Evolutionary conservation across 2,888 invertebrate genomes (phyloP).

Genomic region (Drosophila macrothrix): DNA sequence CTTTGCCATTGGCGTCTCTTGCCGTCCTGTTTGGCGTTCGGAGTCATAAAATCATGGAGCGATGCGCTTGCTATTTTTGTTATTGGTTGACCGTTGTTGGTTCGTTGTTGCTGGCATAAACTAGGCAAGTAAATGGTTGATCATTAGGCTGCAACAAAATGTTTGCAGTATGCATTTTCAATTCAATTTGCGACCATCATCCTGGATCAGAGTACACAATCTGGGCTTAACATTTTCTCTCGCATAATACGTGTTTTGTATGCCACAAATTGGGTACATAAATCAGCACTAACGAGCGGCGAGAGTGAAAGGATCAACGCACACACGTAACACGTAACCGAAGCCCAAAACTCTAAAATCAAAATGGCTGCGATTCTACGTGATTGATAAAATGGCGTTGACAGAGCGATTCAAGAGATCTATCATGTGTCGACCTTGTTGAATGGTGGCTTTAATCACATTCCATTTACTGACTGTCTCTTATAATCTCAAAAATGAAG

Average conservation of each 20-base stretch:
- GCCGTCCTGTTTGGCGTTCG: constrained; percentile 48
- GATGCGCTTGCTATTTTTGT: constrained; percentile 65
- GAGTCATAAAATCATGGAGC: constrained; percentile 63
- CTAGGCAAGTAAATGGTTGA: constrained; percentile 65
- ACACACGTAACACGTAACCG: constrained; percentile 49
- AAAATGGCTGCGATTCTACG: constrained; percentile 71
- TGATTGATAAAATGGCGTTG: constrained; percentile 73
- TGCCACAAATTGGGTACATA: constrained; percentile 63
- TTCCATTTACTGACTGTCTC: constrained; percentile 8
- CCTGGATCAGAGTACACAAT: constrained; percentile 56
- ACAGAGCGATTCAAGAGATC: constrained; percentile 9
- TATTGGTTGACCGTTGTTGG: constrained; percentile 48
- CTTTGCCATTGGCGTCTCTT: constrained; percentile 42
- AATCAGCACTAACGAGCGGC: constrained; percentile 67
- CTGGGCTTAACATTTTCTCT: constrained; percentile 39
- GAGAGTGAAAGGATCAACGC: constrained; percentile 5
- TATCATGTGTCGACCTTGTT: constrained; percentile 33
- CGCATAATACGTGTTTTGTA: constrained; percentile 55
- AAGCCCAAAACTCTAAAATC: constrained; percentile 13
- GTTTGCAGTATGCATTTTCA: constrained; percentile 70
- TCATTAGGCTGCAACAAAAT: constrained; percentile 80
- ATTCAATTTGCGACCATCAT: constrained; percentile 73
- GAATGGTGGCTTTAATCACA: constrained; percentile 1
- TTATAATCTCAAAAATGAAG: not conserved
- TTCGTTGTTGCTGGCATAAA: constrained; percentile 59